Base-by-base conservation (phyloP, 1,140 invertebrate genomes). In the Hylaeus volcanicus region DNA sequence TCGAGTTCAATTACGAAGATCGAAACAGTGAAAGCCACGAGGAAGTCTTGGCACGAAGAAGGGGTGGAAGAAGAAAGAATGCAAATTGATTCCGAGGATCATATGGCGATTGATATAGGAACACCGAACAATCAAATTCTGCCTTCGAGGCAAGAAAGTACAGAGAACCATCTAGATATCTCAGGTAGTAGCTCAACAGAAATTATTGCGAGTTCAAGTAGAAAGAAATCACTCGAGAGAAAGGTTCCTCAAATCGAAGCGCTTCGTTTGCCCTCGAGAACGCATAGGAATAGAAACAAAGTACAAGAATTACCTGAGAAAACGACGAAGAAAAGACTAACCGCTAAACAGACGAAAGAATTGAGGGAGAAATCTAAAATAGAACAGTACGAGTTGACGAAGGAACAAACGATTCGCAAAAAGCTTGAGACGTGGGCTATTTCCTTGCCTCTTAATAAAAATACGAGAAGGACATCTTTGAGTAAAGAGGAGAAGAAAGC, bases 401-500 rank as follows among this genome's bases (percentile, higher is more conserved):
- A 77, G 2, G 74, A 88, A 2, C 70, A 83, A n/a, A 86, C 81
- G n/a, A 3, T 45, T 9, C 56, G 71, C 14, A 75, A 71, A 71
- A 0, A 43, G 1, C 45, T 56, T 11, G 55, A 79, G 9, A 85
- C 71, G 73, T 86, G 78, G 69, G 61, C 60, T 3, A n/a, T 14
- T 2, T 39, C 15, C 64, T 45, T 64, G 3, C 45, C 45, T 8
- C 6, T n/a, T 11, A 56, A 0, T 45, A 77, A 76, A 12, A 45
- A 56, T 2, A 77, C 74, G 3, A 12, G 8, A 14, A 55, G 58
- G 11, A 14, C 56, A 14, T 66, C 60, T 15, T 70, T 90, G 48
- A 83, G 87, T 2, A 88, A 85, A 5, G 78, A 86, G 3, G 79
- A 89, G 5, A 89, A 84, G 51, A 70, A 84, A 15, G 72, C 72